These are phyloP conservation scores for Pyralis farinalis DNA, from an alignment of 2,888 invertebrate genomes.

Conservation along the genomic window DNA sequence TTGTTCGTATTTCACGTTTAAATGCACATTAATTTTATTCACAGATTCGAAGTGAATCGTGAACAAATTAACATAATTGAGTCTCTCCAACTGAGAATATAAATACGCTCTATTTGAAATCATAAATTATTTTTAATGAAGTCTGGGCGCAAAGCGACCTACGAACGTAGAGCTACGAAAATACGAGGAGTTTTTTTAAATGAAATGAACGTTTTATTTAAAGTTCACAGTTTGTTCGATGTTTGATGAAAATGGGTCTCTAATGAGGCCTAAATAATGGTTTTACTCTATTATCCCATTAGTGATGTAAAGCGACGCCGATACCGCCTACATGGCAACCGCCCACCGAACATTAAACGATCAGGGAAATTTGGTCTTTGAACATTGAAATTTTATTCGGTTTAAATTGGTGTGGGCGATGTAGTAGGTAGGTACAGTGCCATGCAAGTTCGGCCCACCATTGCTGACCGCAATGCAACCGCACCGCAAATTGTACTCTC, in stretches of 20 bases:
- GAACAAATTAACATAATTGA: slow-evolving; percentile 73
- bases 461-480: slow-evolving; percentile 32
- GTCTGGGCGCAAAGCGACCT: not conserved
- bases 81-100: slow-evolving; percentile 34
- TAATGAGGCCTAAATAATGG: slow-evolving; percentile 29
- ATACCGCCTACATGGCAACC: slow-evolving; percentile 15
- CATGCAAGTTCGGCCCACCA: slow-evolving; percentile 3
- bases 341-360: slow-evolving; percentile 15
- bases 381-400: slow-evolving; percentile 5
- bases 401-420: slow-evolving; percentile 3
- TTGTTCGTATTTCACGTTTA: slow-evolving; percentile 71
- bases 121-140: slow-evolving; percentile 9
- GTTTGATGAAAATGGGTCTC: slow-evolving; percentile 1
- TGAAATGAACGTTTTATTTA: not conserved
- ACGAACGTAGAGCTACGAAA: not conserved
- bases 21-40: slow-evolving; percentile 75
- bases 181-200: not conserved
- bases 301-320: slow-evolving; percentile 24
- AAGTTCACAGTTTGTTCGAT: not conserved
- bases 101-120: slow-evolving; percentile 20
- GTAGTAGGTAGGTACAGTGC: not conserved
- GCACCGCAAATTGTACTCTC: slow-evolving; percentile 57
- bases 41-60: slow-evolving; percentile 71
- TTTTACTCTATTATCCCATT: slow-evolving; percentile 30
- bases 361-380: slow-evolving; percentile 13